Evolutionary conservation across 2,888 invertebrate genomes (phyloP), one percentile per base, ranked within the genome.

Genomic region (Phyto melanocephala): DNA sequence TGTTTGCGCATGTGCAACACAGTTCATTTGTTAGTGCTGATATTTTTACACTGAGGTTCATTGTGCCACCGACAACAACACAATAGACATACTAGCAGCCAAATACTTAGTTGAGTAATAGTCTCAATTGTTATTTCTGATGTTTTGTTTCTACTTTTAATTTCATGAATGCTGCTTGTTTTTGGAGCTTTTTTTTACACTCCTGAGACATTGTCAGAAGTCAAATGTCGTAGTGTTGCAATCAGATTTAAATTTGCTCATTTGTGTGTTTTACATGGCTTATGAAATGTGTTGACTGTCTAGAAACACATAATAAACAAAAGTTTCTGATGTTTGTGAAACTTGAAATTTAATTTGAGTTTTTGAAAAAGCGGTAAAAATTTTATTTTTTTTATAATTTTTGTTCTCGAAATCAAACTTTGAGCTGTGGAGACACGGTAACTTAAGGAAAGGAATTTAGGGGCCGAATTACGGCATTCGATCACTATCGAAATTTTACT

Each of bases 1-100:
- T 79, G 56, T 68, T 67, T 79, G 82, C 79, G 75, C 82, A 82
- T 82, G 71, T 79, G 82, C 82, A 82, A 82, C 60, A 77, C 50
- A 65, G 58, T 80, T 75, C 70, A 47, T 65, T 76, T 71, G 52
- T 20, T 37, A 7, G 11, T 52, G 17, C 47, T 24, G 52, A 13
- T 56, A 28, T 13, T 33, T 56, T 13, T 13, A 6, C 52, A 24
- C 13, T 7, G 2, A 15, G 20, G 65, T 37, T 67, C 42, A 62
- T 42, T 42, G 40, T 42, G 50, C 52, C 37, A 67, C 8, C 24
- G 22, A 6, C 15, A 52, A 11, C 22, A 35, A 20, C 17, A 7
- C 37, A 4, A 37, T 7, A n/a, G n/a, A 7, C 52, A 11, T 24
- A 17, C 11, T 20, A 24, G 24, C 24, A 37, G 37, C 22, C 4